phyloP scores from a whole-genome alignment of 2,113 vertebrate species.

The cattle (Bos taurus) region DNA sequence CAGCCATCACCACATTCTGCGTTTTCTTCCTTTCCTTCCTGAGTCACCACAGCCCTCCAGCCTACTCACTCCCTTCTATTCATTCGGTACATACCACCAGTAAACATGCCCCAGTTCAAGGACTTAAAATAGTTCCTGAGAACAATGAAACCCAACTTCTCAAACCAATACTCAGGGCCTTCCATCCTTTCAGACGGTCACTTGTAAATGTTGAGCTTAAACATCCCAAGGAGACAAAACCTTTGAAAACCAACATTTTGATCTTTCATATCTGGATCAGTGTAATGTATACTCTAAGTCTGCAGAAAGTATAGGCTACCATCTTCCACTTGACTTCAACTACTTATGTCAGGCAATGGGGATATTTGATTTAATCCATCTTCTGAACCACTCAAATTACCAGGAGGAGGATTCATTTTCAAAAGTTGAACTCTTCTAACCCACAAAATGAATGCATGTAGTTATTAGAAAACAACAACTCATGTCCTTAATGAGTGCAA shows the following conservation, averaged over 20 bases:
- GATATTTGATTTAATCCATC: neutral
- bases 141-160: neutral
- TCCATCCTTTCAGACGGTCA: neutral
- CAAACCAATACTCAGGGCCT: neutral
- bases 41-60: neutral
- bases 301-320: neutral
- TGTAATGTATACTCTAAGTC: neutral
- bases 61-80: neutral
- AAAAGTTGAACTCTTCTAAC: neutral
- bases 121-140: neutral
- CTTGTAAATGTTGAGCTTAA: neutral
- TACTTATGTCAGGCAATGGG: neutral
- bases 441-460: neutral
- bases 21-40: neutral
- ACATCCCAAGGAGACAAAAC: neutral
- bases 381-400: neutral
- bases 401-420: neutral
- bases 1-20: neutral
- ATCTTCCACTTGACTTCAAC: neutral
- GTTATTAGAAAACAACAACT: neutral
- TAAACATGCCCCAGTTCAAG: neutral
- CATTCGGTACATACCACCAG: neutral
- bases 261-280: neutral
- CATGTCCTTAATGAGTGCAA: neutral
- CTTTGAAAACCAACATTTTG: neutral